Evolutionary conservation across 1,140 invertebrate genomes (phyloP), one percentile per base, ranked within the genome.

Genomic region (Drosophila parvula): DNA sequence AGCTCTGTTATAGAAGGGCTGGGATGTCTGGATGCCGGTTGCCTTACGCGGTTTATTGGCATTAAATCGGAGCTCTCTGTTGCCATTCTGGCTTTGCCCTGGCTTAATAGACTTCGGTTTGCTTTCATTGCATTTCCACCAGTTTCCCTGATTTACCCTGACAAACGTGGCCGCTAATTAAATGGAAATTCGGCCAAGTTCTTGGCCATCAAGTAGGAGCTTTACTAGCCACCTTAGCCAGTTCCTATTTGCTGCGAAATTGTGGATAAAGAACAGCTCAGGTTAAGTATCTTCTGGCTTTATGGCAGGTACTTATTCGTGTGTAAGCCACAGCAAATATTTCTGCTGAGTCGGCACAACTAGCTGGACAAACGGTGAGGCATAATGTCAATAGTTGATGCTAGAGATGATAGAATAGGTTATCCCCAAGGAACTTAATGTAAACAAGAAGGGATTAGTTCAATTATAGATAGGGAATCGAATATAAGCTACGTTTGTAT

Each of bases 91-190:
- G 83, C 83, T 82, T 88, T 64, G 44, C 60, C 48, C 34, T 86
- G 79, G 79, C 76, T 88, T 88, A 88, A 88, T 88, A 88, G 83
- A 88, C 84, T 83, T 88, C 77, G 47, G 83, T 58, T 59, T 71
- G 79, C 77, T 83, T 88, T 80, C 81, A 80, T 69, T 79, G 84
- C 77, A 59, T 56, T 83, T 77, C 68, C 62, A 47, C 28, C 30
- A 27, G 32, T 43, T 57, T 36, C 56, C 64, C 43, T 12, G 44
- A 50, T 64, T 79, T 53, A 57, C 27, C 67, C 50, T 47, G 61
- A 64, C 61, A 68, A 79, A 68, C 77, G 56, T 43, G 45, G 59
- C 36, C 60, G 73, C 73, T 88, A 88, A 88, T 88, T 88, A 89
- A 88, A 89, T 67, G 74, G 63, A 79, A 64, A 88, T 83, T 76